A percentile compares a stretch with the other conserved stretches of the same genome.
These are phyloP conservation scores for Eupsilia transversa DNA, from an alignment of 2,888 invertebrate genomes.

Conservation along the genomic window DNA sequence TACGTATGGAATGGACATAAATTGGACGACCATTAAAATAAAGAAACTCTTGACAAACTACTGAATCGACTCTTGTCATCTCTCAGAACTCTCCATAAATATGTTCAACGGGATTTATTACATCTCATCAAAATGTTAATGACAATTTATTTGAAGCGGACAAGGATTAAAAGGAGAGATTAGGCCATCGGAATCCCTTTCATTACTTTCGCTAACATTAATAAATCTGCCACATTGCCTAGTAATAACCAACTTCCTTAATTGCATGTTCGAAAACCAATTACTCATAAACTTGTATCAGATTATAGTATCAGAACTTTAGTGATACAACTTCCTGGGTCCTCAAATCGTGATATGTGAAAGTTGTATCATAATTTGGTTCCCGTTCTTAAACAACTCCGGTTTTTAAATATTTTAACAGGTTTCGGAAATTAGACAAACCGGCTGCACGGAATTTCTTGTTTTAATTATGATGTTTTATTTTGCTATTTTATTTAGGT, in stretches of 20 bases:
- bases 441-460: conserved; percentile 59
- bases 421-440: conserved; percentile 70
- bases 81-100: conserved; percentile 13
- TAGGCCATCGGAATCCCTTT: conserved; percentile 42
- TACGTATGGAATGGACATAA: conserved; percentile 16
- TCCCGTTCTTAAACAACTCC: conserved; percentile 79
- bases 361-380: conserved; percentile 81
- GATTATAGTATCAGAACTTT: conserved; percentile 46
- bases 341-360: conserved; percentile 75
- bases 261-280: conserved; percentile 38
- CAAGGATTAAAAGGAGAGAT: conserved; percentile 42
- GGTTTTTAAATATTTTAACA: conserved; percentile 77
- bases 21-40: conserved; percentile 15
- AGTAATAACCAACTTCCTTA: conserved; percentile 38
- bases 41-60: conserved; percentile 34
- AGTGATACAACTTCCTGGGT: conserved; percentile 72
- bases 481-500: conserved; percentile 49
- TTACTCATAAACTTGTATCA: conserved; percentile 50
- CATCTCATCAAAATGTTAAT: conserved; percentile 34
- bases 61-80: conserved; percentile 24
- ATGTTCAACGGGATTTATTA: conserved; percentile 30
- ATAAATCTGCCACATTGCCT: conserved; percentile 34
- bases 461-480: conserved; percentile 56
- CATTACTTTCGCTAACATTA: conserved; percentile 51
- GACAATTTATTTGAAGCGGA: conserved; percentile 27